Conservation (phyloP, 2,888 invertebrate genomes). For the Allacma fusca region DNA sequence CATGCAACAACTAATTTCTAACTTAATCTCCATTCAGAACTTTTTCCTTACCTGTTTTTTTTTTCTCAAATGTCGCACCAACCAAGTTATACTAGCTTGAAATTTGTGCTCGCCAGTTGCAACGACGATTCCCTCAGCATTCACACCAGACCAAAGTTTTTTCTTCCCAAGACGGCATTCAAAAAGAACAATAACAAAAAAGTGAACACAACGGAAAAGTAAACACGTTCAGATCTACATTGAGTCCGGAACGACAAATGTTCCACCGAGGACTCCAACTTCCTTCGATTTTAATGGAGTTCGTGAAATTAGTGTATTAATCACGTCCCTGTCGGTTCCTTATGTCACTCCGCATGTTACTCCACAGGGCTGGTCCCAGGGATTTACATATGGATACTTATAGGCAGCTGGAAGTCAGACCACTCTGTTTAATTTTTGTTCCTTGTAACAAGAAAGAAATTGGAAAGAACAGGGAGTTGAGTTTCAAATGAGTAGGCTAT, state of each 20-base stretch:
- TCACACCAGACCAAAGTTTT: not conserved
- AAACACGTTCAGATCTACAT: not conserved
- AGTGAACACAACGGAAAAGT: not conserved
- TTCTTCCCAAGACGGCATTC: not conserved
- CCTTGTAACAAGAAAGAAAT: not conserved
- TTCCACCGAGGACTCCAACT: not conserved
- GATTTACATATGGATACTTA: not conserved
- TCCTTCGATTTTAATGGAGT: conserved; percentile 10
- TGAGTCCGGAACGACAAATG: not conserved
- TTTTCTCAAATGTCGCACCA: not conserved
- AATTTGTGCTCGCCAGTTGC: not conserved
- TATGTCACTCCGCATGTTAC: not conserved
- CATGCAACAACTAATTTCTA: conserved; percentile 12
- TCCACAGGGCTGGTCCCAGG: not conserved
- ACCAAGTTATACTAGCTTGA: not conserved
- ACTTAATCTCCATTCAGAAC: conserved; percentile 7
- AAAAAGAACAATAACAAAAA: not conserved
- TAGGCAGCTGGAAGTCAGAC: not conserved
- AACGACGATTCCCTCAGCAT: not conserved
- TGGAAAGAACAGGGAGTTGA: not conserved
- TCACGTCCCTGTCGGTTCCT: not conserved
- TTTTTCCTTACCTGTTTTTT: conserved; percentile 3
- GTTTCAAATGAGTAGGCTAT: not conserved
- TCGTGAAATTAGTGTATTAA: conserved; percentile 17
- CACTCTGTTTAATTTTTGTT: not conserved